Evolutionary conservation across 2,888 invertebrate genomes (phyloP).

Genomic region (Cosmia pyralina): DNA sequence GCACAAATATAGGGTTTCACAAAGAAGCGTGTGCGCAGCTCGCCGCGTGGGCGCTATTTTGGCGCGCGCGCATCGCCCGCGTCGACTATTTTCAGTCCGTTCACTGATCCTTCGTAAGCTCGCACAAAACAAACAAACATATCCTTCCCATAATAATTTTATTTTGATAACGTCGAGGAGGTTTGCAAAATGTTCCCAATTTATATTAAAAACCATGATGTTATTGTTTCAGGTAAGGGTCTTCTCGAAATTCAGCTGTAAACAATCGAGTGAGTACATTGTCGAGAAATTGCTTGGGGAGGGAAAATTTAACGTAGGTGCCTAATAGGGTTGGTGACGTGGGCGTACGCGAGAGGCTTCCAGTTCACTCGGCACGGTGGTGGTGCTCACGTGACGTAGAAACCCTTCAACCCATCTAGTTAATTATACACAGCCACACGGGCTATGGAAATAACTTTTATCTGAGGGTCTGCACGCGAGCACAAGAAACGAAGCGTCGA

Average conservation of each 20-base stretch:
- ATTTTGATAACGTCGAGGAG: conserved; percentile 69
- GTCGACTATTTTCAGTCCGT: conserved; percentile 78
- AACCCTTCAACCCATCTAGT: conserved; percentile 56
- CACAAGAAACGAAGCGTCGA: conserved; percentile 27
- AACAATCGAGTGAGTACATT: conserved; percentile 38
- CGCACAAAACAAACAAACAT: conserved; percentile 71
- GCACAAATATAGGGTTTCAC: conserved; percentile 48
- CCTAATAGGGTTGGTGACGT: conserved; percentile 35
- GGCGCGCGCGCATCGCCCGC: conserved; percentile 69
- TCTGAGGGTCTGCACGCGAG: conserved; percentile 44
- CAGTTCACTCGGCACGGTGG: conserved; percentile 39
- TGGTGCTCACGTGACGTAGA: conserved; percentile 55
- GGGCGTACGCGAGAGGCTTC: conserved; percentile 48
- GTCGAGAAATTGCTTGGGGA: conserved; percentile 29
- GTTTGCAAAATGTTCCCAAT: conserved; percentile 68
- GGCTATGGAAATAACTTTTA: conserved; percentile 56
- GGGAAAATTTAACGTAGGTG: conserved; percentile 37
- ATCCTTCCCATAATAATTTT: conserved; percentile 57
- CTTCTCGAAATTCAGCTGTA: conserved; percentile 40
- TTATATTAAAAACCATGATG: conserved; percentile 55
- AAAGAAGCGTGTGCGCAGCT: conserved; percentile 63
- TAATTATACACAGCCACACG: conserved; percentile 54
- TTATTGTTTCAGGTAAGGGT: conserved; percentile 80
- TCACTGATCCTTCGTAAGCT: conserved; percentile 72
- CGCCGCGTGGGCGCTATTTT: conserved; percentile 82